A percentile compares a stretch with the other conserved stretches of the same genome.
Evolutionary conservation across 2,888 invertebrate genomes (phyloP).

Genomic region (Venusia cambrica): DNA sequence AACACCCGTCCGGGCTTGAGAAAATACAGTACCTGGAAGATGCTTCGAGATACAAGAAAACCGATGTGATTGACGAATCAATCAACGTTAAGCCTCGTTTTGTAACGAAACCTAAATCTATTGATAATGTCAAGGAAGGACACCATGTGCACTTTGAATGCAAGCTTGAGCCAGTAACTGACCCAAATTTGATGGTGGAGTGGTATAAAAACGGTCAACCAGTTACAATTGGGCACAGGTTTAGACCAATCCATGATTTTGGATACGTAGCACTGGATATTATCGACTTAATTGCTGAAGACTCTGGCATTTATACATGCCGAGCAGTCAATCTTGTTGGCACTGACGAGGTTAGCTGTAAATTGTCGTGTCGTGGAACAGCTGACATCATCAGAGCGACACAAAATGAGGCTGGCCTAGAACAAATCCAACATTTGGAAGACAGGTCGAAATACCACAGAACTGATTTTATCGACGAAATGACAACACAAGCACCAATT

Average conservation of each 20-base stretch:
- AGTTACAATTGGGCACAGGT: conserved; percentile 95
- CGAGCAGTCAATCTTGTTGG: conserved; percentile 95
- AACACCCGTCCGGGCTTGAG: conserved; percentile 94
- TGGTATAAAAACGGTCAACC: conserved; percentile 98
- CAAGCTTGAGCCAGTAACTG: conserved; percentile 97
- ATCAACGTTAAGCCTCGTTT: conserved; percentile 92
- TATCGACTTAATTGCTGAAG: conserved; percentile 97
- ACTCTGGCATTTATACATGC: conserved; percentile 96
- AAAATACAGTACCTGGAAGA: conserved; percentile 96
- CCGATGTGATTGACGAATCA: conserved; percentile 90
- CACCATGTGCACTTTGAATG: conserved; percentile 98
- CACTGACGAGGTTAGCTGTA: conserved; percentile 90
- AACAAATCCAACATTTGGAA: conserved; percentile 94
- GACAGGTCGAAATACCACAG: conserved; percentile 90
- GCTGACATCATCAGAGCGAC: conserved; percentile 91
- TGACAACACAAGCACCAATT: conserved; percentile 94
- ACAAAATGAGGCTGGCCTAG: conserved; percentile 92
- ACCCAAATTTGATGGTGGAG: conserved; percentile 97
- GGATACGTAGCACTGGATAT: conserved; percentile 99
- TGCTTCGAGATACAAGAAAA: conserved; percentile 90
- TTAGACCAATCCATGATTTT: conserved; percentile 98
- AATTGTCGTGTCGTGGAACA: conserved; percentile 86
- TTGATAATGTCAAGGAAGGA: conserved; percentile 92
- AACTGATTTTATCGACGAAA: conserved; percentile 88
- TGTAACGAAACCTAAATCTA: conserved; percentile 92